phyloP scores from a whole-genome alignment of 2,113 vertebrate species.

The Daboia siamensis region DNA sequence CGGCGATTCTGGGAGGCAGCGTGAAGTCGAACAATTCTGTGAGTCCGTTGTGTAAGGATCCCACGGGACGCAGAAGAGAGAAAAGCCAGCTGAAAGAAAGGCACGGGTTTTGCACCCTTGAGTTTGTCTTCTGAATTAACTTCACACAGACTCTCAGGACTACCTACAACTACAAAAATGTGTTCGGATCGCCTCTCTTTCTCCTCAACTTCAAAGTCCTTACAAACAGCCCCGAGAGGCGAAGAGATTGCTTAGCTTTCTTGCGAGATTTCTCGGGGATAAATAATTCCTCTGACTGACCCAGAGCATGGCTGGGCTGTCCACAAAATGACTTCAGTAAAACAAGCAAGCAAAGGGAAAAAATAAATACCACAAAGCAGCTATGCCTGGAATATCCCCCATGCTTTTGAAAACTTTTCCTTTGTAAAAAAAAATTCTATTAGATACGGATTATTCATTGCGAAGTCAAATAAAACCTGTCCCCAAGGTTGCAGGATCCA shows the following conservation, averaged over 20 bases:
- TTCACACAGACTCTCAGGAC: constrained; percentile 42
- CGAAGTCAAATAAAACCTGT: neutral
- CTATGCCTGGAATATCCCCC: neutral
- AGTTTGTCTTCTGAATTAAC: neutral
- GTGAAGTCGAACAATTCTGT: neutral
- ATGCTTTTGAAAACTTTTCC: neutral
- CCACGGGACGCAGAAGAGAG: neutral
- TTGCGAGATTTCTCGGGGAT: neutral
- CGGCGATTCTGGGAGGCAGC: no score
- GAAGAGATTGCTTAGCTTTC: constrained; percentile 38
- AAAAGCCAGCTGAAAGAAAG: neutral
- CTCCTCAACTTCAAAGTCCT: constrained; percentile 55
- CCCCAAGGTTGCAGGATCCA: no score
- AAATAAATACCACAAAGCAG: neutral
- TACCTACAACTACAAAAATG: constrained; percentile 55
- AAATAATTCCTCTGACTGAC: neutral
- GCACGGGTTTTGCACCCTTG: neutral
- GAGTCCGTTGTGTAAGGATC: neutral
- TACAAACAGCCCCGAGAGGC: constrained; percentile 53
- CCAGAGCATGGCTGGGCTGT: neutral
- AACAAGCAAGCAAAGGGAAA: neutral
- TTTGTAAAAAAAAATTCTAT: neutral
- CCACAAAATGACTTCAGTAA: neutral
- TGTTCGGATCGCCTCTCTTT: constrained; percentile 50
- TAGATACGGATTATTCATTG: neutral